Evolutionary conservation across 2,113 vertebrate species (phyloP).

Genomic region (Rhinichthys klamathensis): DNA sequence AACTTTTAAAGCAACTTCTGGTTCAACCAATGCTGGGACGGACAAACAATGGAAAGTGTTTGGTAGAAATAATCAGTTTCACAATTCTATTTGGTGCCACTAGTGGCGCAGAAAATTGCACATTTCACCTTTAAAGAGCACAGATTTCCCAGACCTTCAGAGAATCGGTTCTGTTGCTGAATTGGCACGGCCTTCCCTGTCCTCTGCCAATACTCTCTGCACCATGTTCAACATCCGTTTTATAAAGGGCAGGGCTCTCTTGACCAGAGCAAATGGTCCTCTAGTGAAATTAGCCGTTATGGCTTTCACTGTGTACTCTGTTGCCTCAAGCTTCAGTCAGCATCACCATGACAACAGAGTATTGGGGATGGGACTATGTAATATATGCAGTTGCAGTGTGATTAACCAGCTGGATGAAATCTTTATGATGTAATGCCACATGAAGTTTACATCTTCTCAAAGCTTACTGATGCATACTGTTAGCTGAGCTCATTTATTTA

Average conservation of each 20-base stretch:
- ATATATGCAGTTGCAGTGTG: neutral
- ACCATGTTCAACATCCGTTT: neutral
- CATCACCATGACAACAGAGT: constrained; percentile 34
- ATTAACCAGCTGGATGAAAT: constrained; percentile 15
- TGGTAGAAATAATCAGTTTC: neutral
- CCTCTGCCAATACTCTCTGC: neutral
- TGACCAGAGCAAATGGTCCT: constrained; percentile 14
- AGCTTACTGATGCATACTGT: neutral
- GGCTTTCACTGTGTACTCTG: neutral
- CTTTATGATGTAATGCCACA: constrained; percentile 12
- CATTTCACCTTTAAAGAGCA: neutral
- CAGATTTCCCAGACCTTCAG: neutral
- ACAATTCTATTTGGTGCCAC: neutral
- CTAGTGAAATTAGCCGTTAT: constrained; percentile 3
- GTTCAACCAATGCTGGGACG: neutral
- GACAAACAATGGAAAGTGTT: constrained; percentile 1
- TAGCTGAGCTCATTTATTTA: neutral
- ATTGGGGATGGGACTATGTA: neutral
- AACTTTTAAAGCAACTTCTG: neutral
- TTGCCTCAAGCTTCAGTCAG: constrained; percentile 12
- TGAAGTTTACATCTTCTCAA: constrained; percentile 6
- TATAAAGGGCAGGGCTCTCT: constrained; percentile 1
- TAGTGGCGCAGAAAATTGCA: neutral
- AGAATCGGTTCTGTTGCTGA: neutral
- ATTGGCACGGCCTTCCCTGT: neutral